phyloP scores from a whole-genome alignment of 35 echinoderm and acorn worm genomes.

The Strongylocentrotus purpuratus region DNA sequence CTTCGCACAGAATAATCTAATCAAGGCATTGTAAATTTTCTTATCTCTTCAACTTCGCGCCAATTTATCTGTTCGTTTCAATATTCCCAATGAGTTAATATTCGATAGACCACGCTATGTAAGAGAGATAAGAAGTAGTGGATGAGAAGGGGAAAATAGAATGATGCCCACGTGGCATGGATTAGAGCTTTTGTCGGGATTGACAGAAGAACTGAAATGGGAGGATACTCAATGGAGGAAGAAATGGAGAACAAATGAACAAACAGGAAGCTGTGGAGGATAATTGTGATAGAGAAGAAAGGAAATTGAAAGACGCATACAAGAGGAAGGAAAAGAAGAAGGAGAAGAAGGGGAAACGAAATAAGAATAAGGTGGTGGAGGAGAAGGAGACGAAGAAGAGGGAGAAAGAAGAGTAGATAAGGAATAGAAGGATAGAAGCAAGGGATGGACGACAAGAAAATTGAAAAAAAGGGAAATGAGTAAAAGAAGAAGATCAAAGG shows the following conservation, averaged over 20 bases:
- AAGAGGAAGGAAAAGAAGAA: not conserved
- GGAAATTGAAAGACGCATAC: no score
- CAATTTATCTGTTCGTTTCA: not conserved
- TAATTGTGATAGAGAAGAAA: not conserved
- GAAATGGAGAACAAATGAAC: no score
- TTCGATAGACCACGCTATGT: constrained; percentile 1
- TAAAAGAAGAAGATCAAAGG: not conserved
- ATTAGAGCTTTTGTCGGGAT: not conserved
- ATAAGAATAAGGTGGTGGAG: not conserved
- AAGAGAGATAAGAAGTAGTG: not conserved
- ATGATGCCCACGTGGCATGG: not conserved
- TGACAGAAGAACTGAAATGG: not conserved
- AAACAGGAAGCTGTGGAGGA: not conserved
- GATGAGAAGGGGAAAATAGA: no score
- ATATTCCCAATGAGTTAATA: not conserved
- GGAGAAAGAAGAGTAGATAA: not conserved
- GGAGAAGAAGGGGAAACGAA: not conserved
- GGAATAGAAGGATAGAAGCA: not conserved
- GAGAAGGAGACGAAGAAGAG: not conserved
- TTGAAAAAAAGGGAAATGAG: not conserved
- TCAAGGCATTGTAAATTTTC: not conserved
- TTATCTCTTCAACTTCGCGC: not conserved
- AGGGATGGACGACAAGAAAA: no score
- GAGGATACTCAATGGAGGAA: not conserved
- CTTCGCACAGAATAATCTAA: constrained; percentile 17